These are phyloP conservation scores for Colletes collaris DNA, from an alignment of 2,888 invertebrate species.

Conservation along the genomic window DNA sequence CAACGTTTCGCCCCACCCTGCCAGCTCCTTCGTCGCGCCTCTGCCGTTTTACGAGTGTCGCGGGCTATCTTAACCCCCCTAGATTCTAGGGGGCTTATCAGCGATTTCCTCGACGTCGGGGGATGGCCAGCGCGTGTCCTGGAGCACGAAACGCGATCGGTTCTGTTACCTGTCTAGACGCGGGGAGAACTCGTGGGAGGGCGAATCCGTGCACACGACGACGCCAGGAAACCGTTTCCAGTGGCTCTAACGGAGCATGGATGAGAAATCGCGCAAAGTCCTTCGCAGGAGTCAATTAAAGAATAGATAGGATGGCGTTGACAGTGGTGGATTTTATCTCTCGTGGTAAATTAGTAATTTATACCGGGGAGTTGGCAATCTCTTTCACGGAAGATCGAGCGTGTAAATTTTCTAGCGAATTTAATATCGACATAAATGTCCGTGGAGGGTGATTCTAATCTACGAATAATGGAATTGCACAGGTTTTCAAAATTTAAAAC, in stretches of 20 bases:
- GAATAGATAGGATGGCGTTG: background rate
- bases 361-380: no score
- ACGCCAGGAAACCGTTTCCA: conserved; percentile 35
- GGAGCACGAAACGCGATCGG: conserved; percentile 33
- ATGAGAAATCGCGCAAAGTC: conserved; percentile 36
- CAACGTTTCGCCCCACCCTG: conserved; percentile 20
- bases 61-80: conserved; percentile 24
- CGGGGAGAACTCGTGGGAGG: background rate
- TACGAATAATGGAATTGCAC: no score
- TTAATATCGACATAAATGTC: no score
- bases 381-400: no score
- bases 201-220: conserved; percentile 48
- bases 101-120: conserved; percentile 47
- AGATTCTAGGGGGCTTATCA: conserved; percentile 60
- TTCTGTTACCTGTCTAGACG: conserved; percentile 56
- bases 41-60: conserved; percentile 58
- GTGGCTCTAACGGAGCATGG: conserved; percentile 52
- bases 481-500: no score
- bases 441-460: no score
- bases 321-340: background rate
- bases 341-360: no score
- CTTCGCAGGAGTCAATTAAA: conserved; percentile 18
- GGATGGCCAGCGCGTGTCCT: conserved; percentile 55
- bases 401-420: no score
- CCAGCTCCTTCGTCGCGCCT: background rate